Evolutionary conservation across 2,888 invertebrate genomes (phyloP).

Genomic region (Octonoba sinensis): DNA sequence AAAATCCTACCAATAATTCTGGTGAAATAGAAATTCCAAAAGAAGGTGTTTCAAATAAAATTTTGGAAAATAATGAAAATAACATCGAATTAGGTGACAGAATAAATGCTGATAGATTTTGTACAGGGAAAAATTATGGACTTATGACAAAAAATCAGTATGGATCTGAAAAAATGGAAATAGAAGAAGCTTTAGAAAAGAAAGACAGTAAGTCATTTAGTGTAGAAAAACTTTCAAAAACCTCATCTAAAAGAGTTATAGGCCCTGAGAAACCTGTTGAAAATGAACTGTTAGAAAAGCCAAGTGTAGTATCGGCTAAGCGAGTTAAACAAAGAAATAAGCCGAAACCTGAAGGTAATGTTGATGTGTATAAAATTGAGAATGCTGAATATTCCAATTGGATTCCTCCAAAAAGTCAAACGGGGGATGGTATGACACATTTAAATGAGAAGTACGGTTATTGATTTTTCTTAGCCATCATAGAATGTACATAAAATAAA

Average conservation of each 20-base stretch:
- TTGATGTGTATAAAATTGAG: conserved; percentile 66
- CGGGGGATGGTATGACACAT: conserved; percentile 82
- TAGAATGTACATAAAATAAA: not conserved
- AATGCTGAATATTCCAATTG: conserved; percentile 80
- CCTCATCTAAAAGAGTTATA: not conserved
- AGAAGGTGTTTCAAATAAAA: no score
- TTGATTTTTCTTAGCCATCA: conserved; percentile 71
- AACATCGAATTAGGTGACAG: no score
- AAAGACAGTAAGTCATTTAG: conserved; percentile 19
- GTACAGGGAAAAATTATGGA: no score
- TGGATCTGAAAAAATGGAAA: no score
- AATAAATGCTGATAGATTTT: no score
- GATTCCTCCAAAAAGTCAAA: conserved; percentile 82
- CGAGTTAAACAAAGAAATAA: no score
- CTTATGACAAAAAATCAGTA: no score
- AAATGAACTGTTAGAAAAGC: not conserved
- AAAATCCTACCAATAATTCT: no score
- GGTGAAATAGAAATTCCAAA: no score
- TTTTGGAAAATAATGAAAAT: no score
- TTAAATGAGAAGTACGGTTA: conserved; percentile 85
- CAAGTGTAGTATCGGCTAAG: not conserved
- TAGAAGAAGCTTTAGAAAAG: conserved; percentile 6
- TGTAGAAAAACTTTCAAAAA: not conserved
- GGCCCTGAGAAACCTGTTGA: conserved; percentile 1
- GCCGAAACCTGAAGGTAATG: not conserved